Base-by-base conservation (phyloP, 2,888 invertebrate genomes). In the Orchestes rusci region DNA sequence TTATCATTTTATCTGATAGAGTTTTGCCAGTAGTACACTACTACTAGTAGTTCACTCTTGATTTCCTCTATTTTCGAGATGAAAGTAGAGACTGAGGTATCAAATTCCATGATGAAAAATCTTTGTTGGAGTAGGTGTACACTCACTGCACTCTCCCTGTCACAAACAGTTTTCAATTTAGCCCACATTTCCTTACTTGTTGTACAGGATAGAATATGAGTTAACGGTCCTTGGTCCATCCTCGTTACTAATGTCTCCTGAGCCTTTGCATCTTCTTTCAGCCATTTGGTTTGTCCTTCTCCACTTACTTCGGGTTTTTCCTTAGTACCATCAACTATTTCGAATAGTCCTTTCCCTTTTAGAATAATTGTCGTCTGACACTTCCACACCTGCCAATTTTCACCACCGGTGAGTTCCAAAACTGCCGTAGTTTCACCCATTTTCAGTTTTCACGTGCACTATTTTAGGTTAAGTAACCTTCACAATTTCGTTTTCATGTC, bases 211-310 rank as follows among this genome's bases (percentile, higher is more conserved):
- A 50, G 41, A 16, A 53, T 31, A 38, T 53, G 53, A 4, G 48
- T 52, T 16, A 33, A 31, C 10, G 34, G 34, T 33, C 34, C 34
- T 17, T 33, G 16, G 7, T 33, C 34, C 5, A 33, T 33, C 16
- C 51, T 34, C 4, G 51, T 53, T 7, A 55, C 52, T 16, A 56
- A 5, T 10, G 54, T 7, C 30, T 52, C 46, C 46, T 55, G 52
- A 5, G 55, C 53, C 37, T 52, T 53, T 7, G 52, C 48, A 40
- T 56, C 53, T 23, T 52, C 46, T 30, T 48, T 52, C 2, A 31
- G 8, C 53, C 54, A 56, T 33, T 33, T 45, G 13, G 13, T 19
- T 17, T 29, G 2, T n/a, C 10, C 2, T 27, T 27, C 27, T 2
- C 10, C 2, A 10, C 27, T n/a, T 2, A n/a, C 10, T n/a, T 27